A percentile compares a stretch with the other conserved stretches of the same genome.
Evolutionary conservation across 2,113 vertebrate genomes (phyloP).

Genomic region (Pyxicephalus adspersus): DNA sequence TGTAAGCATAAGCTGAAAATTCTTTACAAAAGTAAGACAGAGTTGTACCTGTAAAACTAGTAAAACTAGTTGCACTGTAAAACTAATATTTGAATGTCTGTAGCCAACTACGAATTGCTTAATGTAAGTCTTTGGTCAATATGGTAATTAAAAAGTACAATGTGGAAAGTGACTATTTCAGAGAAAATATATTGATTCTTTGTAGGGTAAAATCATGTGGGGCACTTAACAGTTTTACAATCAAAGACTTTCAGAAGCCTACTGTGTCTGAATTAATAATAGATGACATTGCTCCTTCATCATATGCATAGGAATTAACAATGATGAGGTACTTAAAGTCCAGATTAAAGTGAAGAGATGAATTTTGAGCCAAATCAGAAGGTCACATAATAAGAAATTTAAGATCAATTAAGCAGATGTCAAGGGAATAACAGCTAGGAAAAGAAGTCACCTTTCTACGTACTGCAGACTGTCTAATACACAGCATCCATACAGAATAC

Average conservation of each 20-base stretch:
- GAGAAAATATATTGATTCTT: not conserved
- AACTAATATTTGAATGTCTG: no score
- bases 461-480: slow-evolving; percentile 1
- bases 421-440: slow-evolving; percentile 18
- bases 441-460: slow-evolving; percentile 33
- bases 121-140: no score
- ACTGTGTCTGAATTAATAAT: slow-evolving; percentile 1
- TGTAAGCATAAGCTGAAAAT: no score
- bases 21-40: no score
- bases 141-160: not conserved
- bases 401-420: slow-evolving; percentile 28
- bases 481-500: not conserved
- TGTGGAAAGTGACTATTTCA: not conserved
- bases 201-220: not conserved
- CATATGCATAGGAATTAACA: slow-evolving; percentile 33
- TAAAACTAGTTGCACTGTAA: no score
- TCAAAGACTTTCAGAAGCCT: not conserved
- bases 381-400: slow-evolving; percentile 42
- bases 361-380: slow-evolving; percentile 37
- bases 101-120: no score
- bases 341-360: slow-evolving; percentile 11
- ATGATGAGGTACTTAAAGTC: slow-evolving; percentile 23
- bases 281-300: slow-evolving; percentile 21
- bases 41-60: no score
- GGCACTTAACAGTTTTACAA: not conserved